These are phyloP conservation scores for Andricus grossulariae DNA, from an alignment of 1,140 invertebrate genomes.

Conservation along the genomic window DNA sequence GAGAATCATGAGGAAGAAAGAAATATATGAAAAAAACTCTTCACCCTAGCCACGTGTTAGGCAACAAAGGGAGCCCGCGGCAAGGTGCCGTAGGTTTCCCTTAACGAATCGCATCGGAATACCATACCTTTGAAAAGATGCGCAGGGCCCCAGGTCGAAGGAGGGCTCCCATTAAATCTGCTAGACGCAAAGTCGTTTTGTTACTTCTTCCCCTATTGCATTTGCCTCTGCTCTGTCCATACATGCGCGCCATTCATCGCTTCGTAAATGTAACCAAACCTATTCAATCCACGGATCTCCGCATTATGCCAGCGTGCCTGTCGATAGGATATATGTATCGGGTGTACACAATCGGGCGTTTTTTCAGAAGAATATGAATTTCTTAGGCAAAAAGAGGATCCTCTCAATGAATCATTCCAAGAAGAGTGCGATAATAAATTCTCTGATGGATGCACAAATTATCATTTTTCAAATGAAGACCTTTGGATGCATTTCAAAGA, in stretches of 20 bases:
- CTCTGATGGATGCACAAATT: conserved; percentile 16
- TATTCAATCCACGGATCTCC: conserved; percentile 58
- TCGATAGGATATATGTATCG: conserved; percentile 30
- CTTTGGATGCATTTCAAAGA: conserved; percentile 2
- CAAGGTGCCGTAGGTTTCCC: conserved; percentile 66
- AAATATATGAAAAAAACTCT: conserved; percentile 38
- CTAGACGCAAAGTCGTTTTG: conserved; percentile 70
- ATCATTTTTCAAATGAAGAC: conserved; percentile 28
- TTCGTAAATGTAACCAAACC: conserved; percentile 58
- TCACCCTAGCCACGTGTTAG: conserved; percentile 70
- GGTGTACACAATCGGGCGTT: conserved; percentile 9
- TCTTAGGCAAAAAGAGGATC: conserved; percentile 7
- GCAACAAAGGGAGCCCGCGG: conserved; percentile 66
- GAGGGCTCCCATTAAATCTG: conserved; percentile 61
- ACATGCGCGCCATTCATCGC: conserved; percentile 55
- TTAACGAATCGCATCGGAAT: conserved; percentile 55
- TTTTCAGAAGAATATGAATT: conserved; percentile 13
- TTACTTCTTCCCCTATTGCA: conserved; percentile 62
- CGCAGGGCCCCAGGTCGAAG: conserved; percentile 31
- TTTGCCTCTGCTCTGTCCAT: conserved; percentile 54
- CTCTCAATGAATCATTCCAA: conserved; percentile 17
- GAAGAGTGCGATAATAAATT: conserved; percentile 9
- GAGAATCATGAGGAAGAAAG: conserved; percentile 36
- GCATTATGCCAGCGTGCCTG: conserved; percentile 45
- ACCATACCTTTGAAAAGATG: conserved; percentile 46